Evolutionary conservation across 2,888 invertebrate genomes (phyloP).

Genomic region (Hirtodrosophila trivittata): DNA sequence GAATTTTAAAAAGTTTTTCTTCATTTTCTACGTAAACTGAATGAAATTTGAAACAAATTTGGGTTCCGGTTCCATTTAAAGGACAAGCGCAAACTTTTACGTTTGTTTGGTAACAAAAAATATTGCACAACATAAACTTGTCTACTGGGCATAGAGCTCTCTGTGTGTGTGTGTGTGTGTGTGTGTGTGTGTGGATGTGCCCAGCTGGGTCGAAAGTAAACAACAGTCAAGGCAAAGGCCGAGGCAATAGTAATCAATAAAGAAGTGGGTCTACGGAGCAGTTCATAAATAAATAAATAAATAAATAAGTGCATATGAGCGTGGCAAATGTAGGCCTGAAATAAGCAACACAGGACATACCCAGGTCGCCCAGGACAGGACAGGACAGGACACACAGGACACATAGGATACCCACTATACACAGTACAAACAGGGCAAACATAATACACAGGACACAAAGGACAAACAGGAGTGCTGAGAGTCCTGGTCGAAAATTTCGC

Average conservation of each 20-base stretch:
- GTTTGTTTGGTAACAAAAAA: too few relatives aligned
- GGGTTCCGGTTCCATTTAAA: too few relatives aligned
- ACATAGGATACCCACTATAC: background rate
- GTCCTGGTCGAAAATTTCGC: constrained; percentile 52
- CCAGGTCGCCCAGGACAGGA: too few relatives aligned
- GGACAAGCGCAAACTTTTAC: too few relatives aligned
- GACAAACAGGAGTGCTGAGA: constrained; percentile 11
- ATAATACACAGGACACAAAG: constrained; percentile 14
- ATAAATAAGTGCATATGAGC: constrained; percentile 44
- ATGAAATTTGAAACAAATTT: too few relatives aligned
- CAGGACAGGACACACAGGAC: background rate
- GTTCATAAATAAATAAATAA: constrained; percentile 58
- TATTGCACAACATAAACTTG: too few relatives aligned
- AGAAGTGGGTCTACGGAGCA: constrained; percentile 40
- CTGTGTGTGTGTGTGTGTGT: background rate
- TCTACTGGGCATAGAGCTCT: too few relatives aligned
- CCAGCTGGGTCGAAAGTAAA: constrained; percentile 22
- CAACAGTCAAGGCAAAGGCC: constrained; percentile 18
- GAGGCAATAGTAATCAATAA: constrained; percentile 59
- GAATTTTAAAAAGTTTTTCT: too few relatives aligned
- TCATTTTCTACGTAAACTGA: too few relatives aligned
- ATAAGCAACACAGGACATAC: constrained; percentile 11
- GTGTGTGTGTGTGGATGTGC: constrained; percentile 7
- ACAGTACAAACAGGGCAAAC: constrained; percentile 6
- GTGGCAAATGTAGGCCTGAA: constrained; percentile 18